A percentile compares a stretch with the other conserved stretches of the same genome.
phyloP scores from a whole-genome alignment of 2,113 vertebrate species.

The Ceuthmochares aereus region DNA sequence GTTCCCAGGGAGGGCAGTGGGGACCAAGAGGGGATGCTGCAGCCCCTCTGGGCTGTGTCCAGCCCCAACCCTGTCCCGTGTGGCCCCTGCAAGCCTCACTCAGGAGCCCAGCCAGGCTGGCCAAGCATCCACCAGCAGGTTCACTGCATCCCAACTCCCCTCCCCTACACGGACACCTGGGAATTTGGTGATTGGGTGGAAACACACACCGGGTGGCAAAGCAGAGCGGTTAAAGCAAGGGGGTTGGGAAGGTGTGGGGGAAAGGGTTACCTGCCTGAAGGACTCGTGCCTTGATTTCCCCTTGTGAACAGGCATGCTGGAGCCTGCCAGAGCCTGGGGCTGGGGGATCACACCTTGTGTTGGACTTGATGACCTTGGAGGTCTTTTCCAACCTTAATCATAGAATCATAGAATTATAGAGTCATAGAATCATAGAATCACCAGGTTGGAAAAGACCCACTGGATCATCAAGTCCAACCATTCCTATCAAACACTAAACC shows the following conservation, averaged over 20 bases:
- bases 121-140: fast-evolving
- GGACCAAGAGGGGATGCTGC: fast-evolving
- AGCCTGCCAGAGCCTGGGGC: neutral
- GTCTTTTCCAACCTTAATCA: no score
- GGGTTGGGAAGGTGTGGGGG: fast-evolving
- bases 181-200: neutral
- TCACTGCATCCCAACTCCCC: neutral
- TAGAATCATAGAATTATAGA: no score
- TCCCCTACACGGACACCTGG: fast-evolving
- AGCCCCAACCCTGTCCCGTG: fast-evolving
- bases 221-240: neutral
- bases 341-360: neutral
- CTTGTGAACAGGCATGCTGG: neutral
- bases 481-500: no score
- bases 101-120: neutral
- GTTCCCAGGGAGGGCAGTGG: neutral
- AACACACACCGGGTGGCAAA: neutral
- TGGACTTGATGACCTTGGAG: no score
- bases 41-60: neutral
- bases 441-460: no score
- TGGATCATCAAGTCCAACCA: no score
- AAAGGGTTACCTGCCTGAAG: neutral
- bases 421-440: no score
- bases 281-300: neutral
- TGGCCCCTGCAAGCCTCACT: neutral